Conservation (phyloP, 2,113 vertebrate species). For the Mesoclemmys tuberculata region DNA sequence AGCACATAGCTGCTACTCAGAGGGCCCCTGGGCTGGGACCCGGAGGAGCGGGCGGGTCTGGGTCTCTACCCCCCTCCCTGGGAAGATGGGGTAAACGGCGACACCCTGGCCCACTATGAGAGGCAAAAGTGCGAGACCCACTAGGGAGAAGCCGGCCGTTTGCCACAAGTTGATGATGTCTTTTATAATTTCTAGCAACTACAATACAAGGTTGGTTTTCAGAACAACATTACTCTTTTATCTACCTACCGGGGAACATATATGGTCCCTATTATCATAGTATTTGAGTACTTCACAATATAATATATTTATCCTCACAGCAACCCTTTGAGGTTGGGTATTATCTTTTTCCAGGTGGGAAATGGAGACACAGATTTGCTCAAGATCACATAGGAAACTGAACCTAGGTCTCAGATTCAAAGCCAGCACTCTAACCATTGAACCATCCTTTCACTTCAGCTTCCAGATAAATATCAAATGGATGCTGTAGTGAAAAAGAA, state of each 20-base stretch:
- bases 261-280: not conserved
- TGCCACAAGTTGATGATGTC: too few species aligned
- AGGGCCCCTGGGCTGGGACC: too few species aligned
- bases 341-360: not conserved
- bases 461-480: not conserved
- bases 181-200: not conserved
- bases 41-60: too few species aligned
- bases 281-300: not conserved
- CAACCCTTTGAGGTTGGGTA: not conserved
- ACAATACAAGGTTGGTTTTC: not conserved
- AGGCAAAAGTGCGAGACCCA: too few species aligned
- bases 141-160: too few species aligned
- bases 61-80: too few species aligned
- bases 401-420: not conserved
- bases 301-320: not conserved
- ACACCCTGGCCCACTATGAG: too few species aligned
- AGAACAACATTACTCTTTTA: not conserved
- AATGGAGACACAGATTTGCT: not conserved
- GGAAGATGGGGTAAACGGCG: too few species aligned
- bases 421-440: not conserved
- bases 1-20: too few species aligned
- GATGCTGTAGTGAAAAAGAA: not conserved
- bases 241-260: rapidly evolving
- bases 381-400: not conserved
- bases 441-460: not conserved